Evolutionary conservation across 1,140 invertebrate species (phyloP).

Genomic region (Cyrtorhinus lividipennis): DNA sequence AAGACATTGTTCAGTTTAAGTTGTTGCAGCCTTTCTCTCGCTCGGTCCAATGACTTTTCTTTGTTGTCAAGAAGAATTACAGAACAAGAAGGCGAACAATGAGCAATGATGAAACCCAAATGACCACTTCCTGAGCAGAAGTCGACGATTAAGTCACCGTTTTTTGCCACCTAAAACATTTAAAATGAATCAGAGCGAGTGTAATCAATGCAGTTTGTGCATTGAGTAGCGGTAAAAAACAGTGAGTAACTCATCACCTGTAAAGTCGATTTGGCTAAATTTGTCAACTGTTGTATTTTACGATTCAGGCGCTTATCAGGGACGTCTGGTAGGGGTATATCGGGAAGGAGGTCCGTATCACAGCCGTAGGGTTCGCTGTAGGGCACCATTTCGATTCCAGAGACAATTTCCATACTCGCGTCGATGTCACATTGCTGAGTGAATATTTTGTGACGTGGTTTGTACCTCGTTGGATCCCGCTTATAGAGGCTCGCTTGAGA

Average conservation of each 20-base stretch:
- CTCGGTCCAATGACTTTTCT: constrained; percentile 64
- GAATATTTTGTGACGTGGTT: constrained; percentile 51
- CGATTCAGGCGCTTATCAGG: constrained; percentile 53
- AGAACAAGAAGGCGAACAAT: constrained; percentile 55
- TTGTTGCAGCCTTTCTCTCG: constrained; percentile 49
- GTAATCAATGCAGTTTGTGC: neutral
- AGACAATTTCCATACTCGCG: constrained; percentile 14
- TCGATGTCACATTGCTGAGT: constrained; percentile 62
- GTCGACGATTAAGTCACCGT: constrained; percentile 59
- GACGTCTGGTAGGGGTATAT: constrained; percentile 59
- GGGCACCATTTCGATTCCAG: neutral
- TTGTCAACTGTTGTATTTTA: constrained; percentile 82
- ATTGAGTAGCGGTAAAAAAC: neutral
- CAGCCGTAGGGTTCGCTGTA: constrained; percentile 4
- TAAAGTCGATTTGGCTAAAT: constrained; percentile 62
- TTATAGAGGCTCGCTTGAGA: constrained; percentile 58
- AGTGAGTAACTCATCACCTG: constrained; percentile 28
- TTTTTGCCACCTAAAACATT: constrained; percentile 23
- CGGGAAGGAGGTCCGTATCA: constrained; percentile 38
- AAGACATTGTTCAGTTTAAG: constrained; percentile 59
- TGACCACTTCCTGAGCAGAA: constrained; percentile 91
- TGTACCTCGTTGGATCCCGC: constrained; percentile 55
- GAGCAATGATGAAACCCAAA: constrained; percentile 72
- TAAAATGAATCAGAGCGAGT: too few species aligned
- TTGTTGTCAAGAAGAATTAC: constrained; percentile 86